These are phyloP conservation scores for Meghimatium bilineatum DNA, from an alignment of 2,888 invertebrate species.

Conservation along the genomic window DNA sequence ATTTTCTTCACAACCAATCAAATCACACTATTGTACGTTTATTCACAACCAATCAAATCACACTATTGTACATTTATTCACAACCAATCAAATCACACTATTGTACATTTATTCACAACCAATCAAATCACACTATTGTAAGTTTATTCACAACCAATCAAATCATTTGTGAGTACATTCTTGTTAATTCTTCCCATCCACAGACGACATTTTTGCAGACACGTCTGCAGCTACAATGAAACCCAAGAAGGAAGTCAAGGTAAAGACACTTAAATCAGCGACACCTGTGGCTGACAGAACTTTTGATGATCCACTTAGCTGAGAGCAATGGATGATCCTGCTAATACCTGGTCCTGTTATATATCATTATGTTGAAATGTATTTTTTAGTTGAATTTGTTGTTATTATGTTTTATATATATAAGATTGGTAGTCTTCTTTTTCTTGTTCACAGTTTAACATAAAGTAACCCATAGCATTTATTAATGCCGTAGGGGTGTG, in stretches of 20 bases:
- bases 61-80: neutral
- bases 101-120: neutral
- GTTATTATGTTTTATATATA: too few relatives aligned
- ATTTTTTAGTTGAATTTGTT: too few relatives aligned
- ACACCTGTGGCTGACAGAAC: conserved; percentile 57
- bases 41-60: too few relatives aligned
- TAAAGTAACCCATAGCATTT: too few relatives aligned
- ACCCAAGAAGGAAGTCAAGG: conserved; percentile 63
- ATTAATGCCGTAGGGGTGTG: too few relatives aligned
- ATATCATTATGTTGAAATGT: neutral
- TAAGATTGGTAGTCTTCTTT: too few relatives aligned
- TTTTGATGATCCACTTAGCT: conserved; percentile 64
- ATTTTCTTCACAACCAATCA: too few relatives aligned
- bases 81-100: neutral
- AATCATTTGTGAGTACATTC: neutral
- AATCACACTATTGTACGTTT: too few relatives aligned
- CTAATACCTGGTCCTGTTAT: neutral
- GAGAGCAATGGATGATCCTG: neutral
- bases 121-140: neutral
- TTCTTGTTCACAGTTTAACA: too few relatives aligned
- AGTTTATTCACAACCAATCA: too few relatives aligned
- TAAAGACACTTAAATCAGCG: conserved; percentile 55
- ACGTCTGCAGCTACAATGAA: conserved; percentile 58
- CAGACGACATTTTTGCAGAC: conserved; percentile 51
- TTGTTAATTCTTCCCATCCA: neutral